Percentiles rank a stretch among this genome's conserved stretches.
Conservation (phyloP, 2,888 invertebrate species). For the Rhingia rostrata region DNA sequence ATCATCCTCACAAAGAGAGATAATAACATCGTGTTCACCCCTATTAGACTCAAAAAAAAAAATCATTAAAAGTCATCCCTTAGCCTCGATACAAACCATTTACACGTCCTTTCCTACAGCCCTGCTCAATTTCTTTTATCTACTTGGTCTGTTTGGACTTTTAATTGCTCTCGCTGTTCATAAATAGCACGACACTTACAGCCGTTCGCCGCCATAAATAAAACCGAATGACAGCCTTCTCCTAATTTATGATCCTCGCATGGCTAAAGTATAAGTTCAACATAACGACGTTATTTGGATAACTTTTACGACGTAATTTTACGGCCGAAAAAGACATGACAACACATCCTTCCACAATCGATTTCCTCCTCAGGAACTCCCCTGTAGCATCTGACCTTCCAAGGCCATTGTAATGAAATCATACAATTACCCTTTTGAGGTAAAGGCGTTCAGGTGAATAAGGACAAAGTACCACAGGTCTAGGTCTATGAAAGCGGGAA, state of each 20-base stretch:
- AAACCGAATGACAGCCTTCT: conserved; percentile 23
- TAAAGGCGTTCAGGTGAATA: conserved; percentile 9
- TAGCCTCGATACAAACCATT: conserved; percentile 26
- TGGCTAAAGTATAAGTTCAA: conserved; percentile 27
- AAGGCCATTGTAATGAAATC: conserved; percentile 9
- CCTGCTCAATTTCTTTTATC: conserved; percentile 25
- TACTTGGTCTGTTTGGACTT: conserved; percentile 52
- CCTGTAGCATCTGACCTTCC: background rate
- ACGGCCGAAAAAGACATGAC: conserved; percentile 40
- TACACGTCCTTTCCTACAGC: conserved; percentile 25
- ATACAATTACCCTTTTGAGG: conserved; percentile 22
- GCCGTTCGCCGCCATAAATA: conserved; percentile 21
- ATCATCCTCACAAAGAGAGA: conserved; percentile 11
- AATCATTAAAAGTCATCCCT: conserved; percentile 27
- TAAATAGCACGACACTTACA: conserved; percentile 13
- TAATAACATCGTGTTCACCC: conserved; percentile 14
- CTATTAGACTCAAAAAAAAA: conserved; percentile 40
- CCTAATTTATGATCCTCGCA: conserved; percentile 43
- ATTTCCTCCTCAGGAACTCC: too few relatives aligned
- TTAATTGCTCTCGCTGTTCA: conserved; percentile 54
- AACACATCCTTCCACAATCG: background rate
- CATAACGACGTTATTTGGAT: conserved; percentile 6
- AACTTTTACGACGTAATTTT: conserved; percentile 41
- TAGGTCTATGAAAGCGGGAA: background rate
- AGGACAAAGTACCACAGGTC: conserved; percentile 23